Evolutionary conservation across 2,113 vertebrate genomes (phyloP), one percentile per base, ranked within the genome.

Genomic region (Junco hyemalis): DNA sequence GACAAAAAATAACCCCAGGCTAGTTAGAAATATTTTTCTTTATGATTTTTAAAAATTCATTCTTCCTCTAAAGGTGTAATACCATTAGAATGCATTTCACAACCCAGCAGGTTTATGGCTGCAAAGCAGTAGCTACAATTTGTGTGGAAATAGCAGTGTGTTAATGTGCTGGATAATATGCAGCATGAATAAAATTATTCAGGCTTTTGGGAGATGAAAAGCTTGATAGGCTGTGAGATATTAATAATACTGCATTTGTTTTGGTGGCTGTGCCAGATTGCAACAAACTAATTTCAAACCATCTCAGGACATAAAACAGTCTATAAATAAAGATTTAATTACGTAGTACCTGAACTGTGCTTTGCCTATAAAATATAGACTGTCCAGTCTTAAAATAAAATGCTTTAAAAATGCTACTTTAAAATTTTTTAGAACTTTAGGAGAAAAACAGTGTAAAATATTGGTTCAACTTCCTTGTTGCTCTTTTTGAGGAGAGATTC

Each of bases 181-280:
- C 89, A 84, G 40, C 83, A 88, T 45, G 65, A 92, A 65, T 81
- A 48, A 90, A 42, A 93, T 70, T 92, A 76, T 94, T 80, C 54
- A 57, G 83, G 44, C 80, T 93, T 86, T 51, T 63, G 29, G 86
- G 51, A 90, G 48, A 84, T 68, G 24, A 91, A 84, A 93, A 93
- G 13, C 44, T 86, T 90, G 72, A 94, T 88, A 86, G 53, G 14
- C 60, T 81, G 18, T 74, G 65, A 88, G 83, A 47, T 93, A 92
- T 44, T 92, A 91, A 71, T 73, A 90, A 93, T 65, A 73, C 28
- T 78, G 38, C 20, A 42, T 17, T 92, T 84, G 60, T 89, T 95
- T 81, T 74, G 33, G 31, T 94, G 35, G 18, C 73, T 91, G 26
- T 71, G 29, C 56, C 77, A 92, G 64, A 74, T 48, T 91, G 72